These are phyloP conservation scores for Notamacropus eugenii DNA, from an alignment of 2,797 vertebrate species.

Conservation along the genomic window DNA sequence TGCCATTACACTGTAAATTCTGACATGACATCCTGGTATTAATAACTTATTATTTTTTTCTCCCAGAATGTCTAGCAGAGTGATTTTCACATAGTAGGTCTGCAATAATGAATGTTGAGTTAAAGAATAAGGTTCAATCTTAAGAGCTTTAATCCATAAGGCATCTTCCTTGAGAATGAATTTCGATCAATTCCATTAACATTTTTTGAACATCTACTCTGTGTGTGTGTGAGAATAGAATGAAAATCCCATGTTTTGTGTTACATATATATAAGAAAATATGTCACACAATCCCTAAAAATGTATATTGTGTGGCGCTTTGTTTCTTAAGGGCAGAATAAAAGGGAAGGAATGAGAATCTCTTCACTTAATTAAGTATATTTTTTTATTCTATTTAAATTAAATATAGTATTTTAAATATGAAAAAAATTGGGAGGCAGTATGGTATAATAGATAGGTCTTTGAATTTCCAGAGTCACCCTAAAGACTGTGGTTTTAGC, in stretches of 20 bases:
- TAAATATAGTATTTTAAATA: not conserved
- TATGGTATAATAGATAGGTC: not conserved
- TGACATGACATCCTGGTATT: not conserved
- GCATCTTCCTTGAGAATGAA: not conserved
- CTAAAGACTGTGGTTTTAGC: not conserved
- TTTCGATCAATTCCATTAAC: not conserved
- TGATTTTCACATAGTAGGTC: not conserved
- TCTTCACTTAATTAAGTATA: not conserved
- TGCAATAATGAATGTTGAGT: not conserved
- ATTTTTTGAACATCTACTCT: not conserved
- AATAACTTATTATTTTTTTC: not conserved
- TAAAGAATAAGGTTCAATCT: not conserved
- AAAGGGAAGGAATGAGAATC: not conserved
- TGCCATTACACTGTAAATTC: not conserved
- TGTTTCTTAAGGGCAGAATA: conserved; percentile 36
- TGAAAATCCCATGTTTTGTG: not conserved
- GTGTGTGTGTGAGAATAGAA: not conserved
- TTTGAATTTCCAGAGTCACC: not conserved
- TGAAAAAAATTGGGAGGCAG: not conserved
- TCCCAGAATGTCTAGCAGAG: not conserved
- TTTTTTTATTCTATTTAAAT: not conserved
- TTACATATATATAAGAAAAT: not conserved
- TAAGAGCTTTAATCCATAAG: not conserved
- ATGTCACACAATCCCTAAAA: not conserved
- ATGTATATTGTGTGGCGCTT: not conserved